Evolutionary conservation across 2,888 invertebrate genomes (phyloP), one percentile per base, ranked within the genome.

Genomic region (Asteroscopus sphinx): DNA sequence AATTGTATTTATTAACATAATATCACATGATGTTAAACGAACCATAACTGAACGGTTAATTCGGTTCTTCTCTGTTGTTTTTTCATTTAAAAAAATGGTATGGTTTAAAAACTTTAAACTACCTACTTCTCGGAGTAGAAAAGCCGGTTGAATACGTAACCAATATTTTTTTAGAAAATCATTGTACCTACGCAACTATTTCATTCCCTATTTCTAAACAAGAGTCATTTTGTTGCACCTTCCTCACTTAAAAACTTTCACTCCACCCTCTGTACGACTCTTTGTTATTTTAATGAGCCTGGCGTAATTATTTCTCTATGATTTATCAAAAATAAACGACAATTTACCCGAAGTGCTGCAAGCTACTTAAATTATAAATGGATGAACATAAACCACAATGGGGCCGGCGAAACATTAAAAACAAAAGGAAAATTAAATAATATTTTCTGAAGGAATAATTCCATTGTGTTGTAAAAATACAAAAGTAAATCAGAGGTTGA

Each of bases 1-100:
- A 90, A 92, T 92, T 92, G 89, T 88, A 90, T 92, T 85, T 87
- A 92, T 93, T 93, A 92, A 80, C 92, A 93, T 93, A 91, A 87
- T 64, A 88, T 85, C 79, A 84, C 87, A 87, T 81, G 81, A 79
- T 75, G 85, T 70, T 78, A 80, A 88, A 86, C 92, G 88, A 88
- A 90, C 90, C 91, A 78, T 85, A 78, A 72, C 80, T 59, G 68
- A 86, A 89, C 88, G 77, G 87, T 87, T 82, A 78, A 76, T 79
- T 74, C 56, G 67, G 69, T 78, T 81, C 78, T 85, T 79, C 79
- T 75, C 60, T 57, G 59, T 76, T 64, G 69, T 71, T 76, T 73
- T 74, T 61, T 53, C 60, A 66, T 75, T 63, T 62, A 68, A 67
- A 77, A 77, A 77, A 77, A 76, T 65, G 66, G 45, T 47, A 61